Base-by-base conservation (phyloP, 2,888 invertebrate species). In the Synanthedon tipuliformis region DNA sequence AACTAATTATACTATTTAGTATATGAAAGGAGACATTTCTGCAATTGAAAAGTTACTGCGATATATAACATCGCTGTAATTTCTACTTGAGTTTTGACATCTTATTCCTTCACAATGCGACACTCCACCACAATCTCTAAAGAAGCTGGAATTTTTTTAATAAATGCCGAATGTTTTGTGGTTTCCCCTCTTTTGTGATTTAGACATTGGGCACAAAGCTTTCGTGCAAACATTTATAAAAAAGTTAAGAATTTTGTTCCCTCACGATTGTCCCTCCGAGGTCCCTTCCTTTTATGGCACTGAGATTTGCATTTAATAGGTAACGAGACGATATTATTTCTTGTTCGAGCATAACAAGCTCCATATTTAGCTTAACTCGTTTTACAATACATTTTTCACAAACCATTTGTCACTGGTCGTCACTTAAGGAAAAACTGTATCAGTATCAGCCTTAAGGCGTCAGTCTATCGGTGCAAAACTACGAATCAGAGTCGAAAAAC, bases 71-170 rank as follows among this genome's bases (percentile, higher is more conserved):
- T 10, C 34, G 34, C 34, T 34, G 8, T 34, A 34, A 34, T n/a
- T 45, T 45, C 45, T 4, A 45, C 45, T 45, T 45, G 45, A 45
- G 15, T 49, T 49, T 18, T 49, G 18, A 18, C 18, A 49, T 49
- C 49, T 16, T 18, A 54, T 53, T 51, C 54, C 41, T 54, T 54
- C 53, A 58, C 60, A 66, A 63, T 59, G 52, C 55, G 50, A 59
- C 53, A 54, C 56, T 56, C 10, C 49, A 52, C 54, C 52, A 51
- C 54, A 57, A 57, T 52, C 55, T 41, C 53, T 53, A 55, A 69
- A 61, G 73, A 77, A 75, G 68, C 75, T 73, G 72, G 67, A 77
- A 68, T 69, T 77, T 81, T 80, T 76, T 80, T 76, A 78, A 77
- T 79, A 78, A 79, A 78, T 75, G 69, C 72, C 62, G 66, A 68